Evolutionary conservation across 2,888 invertebrate genomes (phyloP).

Genomic region (Hemicrepidius hirtus): DNA sequence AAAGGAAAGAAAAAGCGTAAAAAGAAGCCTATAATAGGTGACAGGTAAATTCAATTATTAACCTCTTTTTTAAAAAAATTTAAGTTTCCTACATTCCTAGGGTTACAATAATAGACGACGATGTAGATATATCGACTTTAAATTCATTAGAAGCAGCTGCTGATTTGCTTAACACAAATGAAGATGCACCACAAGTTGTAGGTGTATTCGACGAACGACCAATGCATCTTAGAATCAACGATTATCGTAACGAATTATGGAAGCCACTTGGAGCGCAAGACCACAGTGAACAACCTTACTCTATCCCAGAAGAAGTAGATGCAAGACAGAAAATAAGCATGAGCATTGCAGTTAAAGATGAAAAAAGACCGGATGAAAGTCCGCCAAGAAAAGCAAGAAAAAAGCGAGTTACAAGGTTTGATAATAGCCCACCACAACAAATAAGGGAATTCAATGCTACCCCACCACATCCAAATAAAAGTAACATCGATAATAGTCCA

Average conservation of each 20-base stretch:
- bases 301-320: not conserved
- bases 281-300: not conserved
- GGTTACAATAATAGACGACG: constrained; percentile 91
- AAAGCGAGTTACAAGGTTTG: no score
- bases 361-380: constrained; percentile 31
- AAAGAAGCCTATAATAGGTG: constrained; percentile 71
- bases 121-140: constrained; percentile 79
- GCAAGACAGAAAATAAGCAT: not conserved
- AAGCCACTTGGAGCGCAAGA: constrained; percentile 60
- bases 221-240: constrained; percentile 74
- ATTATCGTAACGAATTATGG: constrained; percentile 67
- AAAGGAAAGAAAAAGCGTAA: constrained; percentile 81
- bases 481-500: constrained; percentile 17
- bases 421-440: constrained; percentile 58
- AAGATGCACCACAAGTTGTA: constrained; percentile 93
- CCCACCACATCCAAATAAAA: constrained; percentile 9
- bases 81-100: constrained; percentile 70
- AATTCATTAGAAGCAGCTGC: constrained; percentile 79
- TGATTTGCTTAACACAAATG: constrained; percentile 82
- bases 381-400: not conserved
- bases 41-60: constrained; percentile 16
- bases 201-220: constrained; percentile 91
- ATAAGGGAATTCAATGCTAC: constrained; percentile 51
- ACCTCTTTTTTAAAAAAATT: not conserved
- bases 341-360: constrained; percentile 46